Evolutionary conservation across 2,113 vertebrate species (phyloP), one percentile per base, ranked within the genome.

Genomic region (Rhombomys opimus): DNA sequence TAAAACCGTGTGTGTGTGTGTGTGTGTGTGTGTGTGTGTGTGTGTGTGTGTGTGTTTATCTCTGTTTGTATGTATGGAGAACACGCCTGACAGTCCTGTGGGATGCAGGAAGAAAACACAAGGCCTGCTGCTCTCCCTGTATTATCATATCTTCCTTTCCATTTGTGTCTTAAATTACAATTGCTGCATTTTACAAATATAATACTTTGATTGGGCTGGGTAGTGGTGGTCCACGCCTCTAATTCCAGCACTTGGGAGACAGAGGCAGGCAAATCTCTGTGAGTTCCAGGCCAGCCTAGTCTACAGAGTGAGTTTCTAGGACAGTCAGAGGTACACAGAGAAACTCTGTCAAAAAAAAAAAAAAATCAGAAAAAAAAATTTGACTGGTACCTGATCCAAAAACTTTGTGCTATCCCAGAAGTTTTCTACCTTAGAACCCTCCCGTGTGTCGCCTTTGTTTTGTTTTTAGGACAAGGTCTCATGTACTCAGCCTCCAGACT

Each of bases 401-500:
- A 9, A 22, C 17, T 38, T 38, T 23, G 17, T 52, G 3, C 1
- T 1, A 38, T 8, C 5, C n/a, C 13, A 1, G 5, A 3, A 18
- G 14, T 17, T 22, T 80, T 57, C 89, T 23, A 1, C 85, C 77
- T 11, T 25, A 18, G 9, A 27, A n/a, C 2, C 27, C 22, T 76
- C 4, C 4, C 0, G 0, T 6, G 20, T 59, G 23, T 59, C 18
- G 18, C 30, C 88, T 91, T 35, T 52, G 41, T 20, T 87, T 32
- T 87, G 18, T 35, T 22, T 68, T 68, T 70, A 22, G 8, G 30
- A 32, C 61, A 67, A 41, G 41, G 41, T 68, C 84, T 87, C 27
- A 0, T 87, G 63, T 35, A 50, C 25, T 20, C 4, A 46, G 46
- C 46, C 46, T 46, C 46, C 46, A 46, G 63, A 7, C 23, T 50